These are phyloP conservation scores for Montipora sp. DNA, from an alignment of 64 coral and sea anemone genomes.

Conservation along the genomic window DNA sequence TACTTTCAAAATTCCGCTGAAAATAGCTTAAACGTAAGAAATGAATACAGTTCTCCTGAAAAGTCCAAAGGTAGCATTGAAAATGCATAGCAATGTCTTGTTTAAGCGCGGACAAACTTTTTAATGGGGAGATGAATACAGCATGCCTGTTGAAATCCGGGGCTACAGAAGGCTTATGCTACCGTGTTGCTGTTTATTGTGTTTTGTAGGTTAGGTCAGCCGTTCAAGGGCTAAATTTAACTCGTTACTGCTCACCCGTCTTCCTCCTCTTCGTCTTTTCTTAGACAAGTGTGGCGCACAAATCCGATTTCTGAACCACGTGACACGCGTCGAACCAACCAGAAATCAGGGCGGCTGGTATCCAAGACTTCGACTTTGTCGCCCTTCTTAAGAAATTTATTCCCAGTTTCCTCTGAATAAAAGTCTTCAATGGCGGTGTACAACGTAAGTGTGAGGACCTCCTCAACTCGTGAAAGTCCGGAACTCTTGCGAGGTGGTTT, in stretches of 20 bases:
- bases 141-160: too few relatives aligned
- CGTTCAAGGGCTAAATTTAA: too few relatives aligned
- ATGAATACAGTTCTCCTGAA: too few relatives aligned
- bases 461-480: slow-evolving; percentile 84
- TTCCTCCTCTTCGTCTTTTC: slow-evolving; percentile 63
- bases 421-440: slow-evolving; percentile 90
- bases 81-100: too few relatives aligned
- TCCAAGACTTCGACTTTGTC: slow-evolving; percentile 98
- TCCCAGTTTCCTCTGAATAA: slow-evolving; percentile 91
- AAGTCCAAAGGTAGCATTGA: too few relatives aligned
- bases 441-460: slow-evolving; percentile 71
- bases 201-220: too few relatives aligned
- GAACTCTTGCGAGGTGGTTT: slow-evolving; percentile 86
- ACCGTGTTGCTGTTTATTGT: too few relatives aligned
- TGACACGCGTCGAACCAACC: slow-evolving; percentile 95
- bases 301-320: slow-evolving; percentile 95
- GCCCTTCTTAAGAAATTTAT: slow-evolving; percentile 82
- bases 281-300: slow-evolving; percentile 73
- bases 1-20: too few relatives aligned
- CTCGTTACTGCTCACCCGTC: slow-evolving; percentile 19
- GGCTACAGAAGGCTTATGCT: too few relatives aligned
- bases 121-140: too few relatives aligned
- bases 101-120: too few relatives aligned
- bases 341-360: slow-evolving; percentile 89
- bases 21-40: too few relatives aligned